Evolutionary conservation across 1,140 invertebrate genomes (phyloP), one percentile per base, ranked within the genome.

Genomic region (Capitella teleta): DNA sequence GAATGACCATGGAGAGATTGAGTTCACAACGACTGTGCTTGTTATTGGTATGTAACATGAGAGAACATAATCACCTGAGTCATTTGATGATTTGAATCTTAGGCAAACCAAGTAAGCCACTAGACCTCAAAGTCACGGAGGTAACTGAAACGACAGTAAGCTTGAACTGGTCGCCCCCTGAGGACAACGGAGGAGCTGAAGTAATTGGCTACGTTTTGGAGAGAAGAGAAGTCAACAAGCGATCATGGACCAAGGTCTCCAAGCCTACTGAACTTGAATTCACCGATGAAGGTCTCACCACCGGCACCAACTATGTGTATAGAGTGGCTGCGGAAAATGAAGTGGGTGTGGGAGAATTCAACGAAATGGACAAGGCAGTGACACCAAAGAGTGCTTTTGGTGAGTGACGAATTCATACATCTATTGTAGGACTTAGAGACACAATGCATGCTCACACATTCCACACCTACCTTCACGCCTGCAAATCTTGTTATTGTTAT

Each of bases 1-100:
- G 53, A 97, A 97, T 71, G 81, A 87, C 21, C 86, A 84, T 49
- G 93, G 93, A 51, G 92, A 87, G 64, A 91, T 95, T 67, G 90
- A 87, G 1, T 88, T 86, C 1, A 90, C 86, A 0, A 81, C 93
- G 52, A 91, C 92, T 64, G 89, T 97, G 3, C 82, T 82, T 40
- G 91, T 95, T 0, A 73, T 95, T 4, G 75, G 74, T 61, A 59
- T 61, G 30, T 69, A 55, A 44, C 6, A n/a, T n/a, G n/a, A n/a
- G n/a, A n/a, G n/a, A n/a, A n/a, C n/a, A n/a, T n/a, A n/a, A n/a
- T n/a, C n/a, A n/a, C n/a, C 5, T 5, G 36, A 38, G 16, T 16
- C 10, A 21, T 16, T 6, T 40, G 5, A 6, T 41, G 8, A 6
- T 25, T 12, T 28, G 26, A 2, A 16, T 25, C 26, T 70, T 93